phyloP scores from a whole-genome alignment of 2,888 invertebrate species.

The Pollenia amentaria region DNA sequence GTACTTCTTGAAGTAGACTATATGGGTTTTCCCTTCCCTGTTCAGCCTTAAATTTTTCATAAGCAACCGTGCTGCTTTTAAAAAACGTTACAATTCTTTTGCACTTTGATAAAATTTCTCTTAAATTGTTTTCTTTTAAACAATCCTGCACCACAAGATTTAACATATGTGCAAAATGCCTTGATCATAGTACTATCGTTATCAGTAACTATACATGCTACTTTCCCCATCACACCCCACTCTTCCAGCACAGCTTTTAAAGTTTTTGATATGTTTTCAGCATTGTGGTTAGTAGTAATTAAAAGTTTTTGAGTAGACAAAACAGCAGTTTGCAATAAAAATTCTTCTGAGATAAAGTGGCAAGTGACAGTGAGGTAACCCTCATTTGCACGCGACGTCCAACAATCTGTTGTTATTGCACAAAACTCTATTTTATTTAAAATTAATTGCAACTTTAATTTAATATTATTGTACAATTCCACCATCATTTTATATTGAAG shows the following conservation, averaged over 20 bases:
- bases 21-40: slow-evolving; percentile 48
- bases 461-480: slow-evolving; percentile 32
- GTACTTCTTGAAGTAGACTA: slow-evolving; percentile 52
- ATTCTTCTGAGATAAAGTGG: slow-evolving; percentile 14
- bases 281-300: slow-evolving; percentile 5
- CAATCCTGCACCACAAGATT: slow-evolving; percentile 43
- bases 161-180: slow-evolving; percentile 57
- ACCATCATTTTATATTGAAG: slow-evolving; percentile 70
- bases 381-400: slow-evolving; percentile 29
- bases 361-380: slow-evolving; percentile 18
- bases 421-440: slow-evolving; percentile 51
- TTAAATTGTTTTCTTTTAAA: slow-evolving; percentile 2
- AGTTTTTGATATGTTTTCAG: slow-evolving; percentile 42
- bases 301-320: slow-evolving; percentile 34
- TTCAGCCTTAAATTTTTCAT: slow-evolving; percentile 55
- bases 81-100: slow-evolving; percentile 52
- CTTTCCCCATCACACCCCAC: slow-evolving; percentile 41
- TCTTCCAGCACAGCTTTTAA: slow-evolving; percentile 18
- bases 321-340: slow-evolving; percentile 36
- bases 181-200: slow-evolving; percentile 51
- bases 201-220: slow-evolving; percentile 49
- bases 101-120: slow-evolving; percentile 56
- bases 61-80: slow-evolving; percentile 56
- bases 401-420: slow-evolving; percentile 31
- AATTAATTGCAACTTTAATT: background rate